Percentiles rank a stretch among this genome's conserved stretches.
Conservation (phyloP, 2,797 vertebrate genomes). For the Xenentodon cancila region DNA sequence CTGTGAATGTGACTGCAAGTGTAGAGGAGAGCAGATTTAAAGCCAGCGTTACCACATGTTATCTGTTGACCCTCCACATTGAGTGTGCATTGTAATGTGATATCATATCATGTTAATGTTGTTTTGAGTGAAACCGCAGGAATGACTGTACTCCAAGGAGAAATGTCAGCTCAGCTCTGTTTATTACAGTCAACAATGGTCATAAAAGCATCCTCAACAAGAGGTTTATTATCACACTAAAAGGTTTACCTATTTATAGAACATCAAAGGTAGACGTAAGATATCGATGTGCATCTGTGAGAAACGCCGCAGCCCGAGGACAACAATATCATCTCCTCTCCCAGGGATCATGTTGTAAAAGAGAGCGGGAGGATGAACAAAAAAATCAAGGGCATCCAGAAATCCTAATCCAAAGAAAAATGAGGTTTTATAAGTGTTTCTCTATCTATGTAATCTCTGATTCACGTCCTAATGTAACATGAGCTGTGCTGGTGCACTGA, state of each 20-base stretch:
- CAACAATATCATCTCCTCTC: slow-evolving; percentile 47
- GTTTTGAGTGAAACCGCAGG: slow-evolving; percentile 22
- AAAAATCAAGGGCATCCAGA: not conserved
- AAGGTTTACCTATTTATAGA: slow-evolving; percentile 62
- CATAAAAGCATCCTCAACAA: slow-evolving; percentile 24
- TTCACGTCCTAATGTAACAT: slow-evolving; percentile 5
- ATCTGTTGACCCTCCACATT: slow-evolving; percentile 29
- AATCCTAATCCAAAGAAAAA: slow-evolving; percentile 14
- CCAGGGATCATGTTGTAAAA: slow-evolving; percentile 28
- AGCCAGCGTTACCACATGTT: slow-evolving; percentile 35
- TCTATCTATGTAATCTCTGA: slow-evolving; percentile 13
- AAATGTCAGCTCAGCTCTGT: slow-evolving; percentile 18
- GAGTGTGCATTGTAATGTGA: slow-evolving; percentile 20
- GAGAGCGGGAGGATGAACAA: slow-evolving; percentile 15
- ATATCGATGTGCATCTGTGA: slow-evolving; percentile 57
- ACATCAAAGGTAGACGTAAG: slow-evolving; percentile 69
- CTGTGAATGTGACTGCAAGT: slow-evolving; percentile 24
- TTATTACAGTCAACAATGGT: slow-evolving; percentile 26
- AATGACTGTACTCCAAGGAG: not conserved
- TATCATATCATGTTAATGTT: slow-evolving; percentile 18
- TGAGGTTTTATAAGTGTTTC: slow-evolving; percentile 9
- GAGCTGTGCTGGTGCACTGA: not conserved
- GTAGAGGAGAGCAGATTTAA: slow-evolving; percentile 22
- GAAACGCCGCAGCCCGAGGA: slow-evolving; percentile 50
- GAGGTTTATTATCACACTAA: slow-evolving; percentile 50